Conservation (phyloP, 2,113 vertebrate genomes). For the Todiramphus chloris region DNA sequence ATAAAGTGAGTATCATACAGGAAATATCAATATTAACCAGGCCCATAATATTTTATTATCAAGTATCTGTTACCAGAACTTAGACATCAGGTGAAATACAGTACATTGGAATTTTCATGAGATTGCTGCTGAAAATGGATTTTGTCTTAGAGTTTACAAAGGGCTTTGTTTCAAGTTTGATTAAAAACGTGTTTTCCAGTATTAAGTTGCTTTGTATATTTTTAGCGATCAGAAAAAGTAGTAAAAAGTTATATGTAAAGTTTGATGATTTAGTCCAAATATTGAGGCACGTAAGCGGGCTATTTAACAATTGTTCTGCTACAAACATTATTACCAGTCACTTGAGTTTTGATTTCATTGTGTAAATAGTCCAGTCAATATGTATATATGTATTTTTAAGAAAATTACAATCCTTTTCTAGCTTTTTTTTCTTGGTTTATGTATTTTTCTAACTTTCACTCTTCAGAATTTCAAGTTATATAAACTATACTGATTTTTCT, state of each 20-base stretch:
- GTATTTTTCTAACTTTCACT: background rate
- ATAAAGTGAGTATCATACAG: background rate
- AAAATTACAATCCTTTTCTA: background rate
- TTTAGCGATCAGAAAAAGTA: background rate
- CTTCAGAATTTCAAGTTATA: background rate
- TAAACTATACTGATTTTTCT: background rate
- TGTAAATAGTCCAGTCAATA: background rate
- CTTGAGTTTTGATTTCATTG: background rate
- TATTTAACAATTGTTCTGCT: background rate
- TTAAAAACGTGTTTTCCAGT: background rate
- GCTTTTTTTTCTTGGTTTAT: background rate
- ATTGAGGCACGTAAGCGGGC: background rate
- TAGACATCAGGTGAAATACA: background rate
- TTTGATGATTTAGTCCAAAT: background rate
- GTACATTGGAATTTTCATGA: background rate
- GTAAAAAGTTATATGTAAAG: background rate
- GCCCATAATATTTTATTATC: background rate
- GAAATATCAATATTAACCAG: background rate
- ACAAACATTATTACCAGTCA: background rate
- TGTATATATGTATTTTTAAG: background rate
- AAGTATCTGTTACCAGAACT: background rate
- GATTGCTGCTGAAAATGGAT: background rate
- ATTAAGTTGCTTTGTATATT: background rate
- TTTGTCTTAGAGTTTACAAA: background rate
- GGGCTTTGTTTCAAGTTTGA: background rate